Percentiles rank a stretch among this genome's conserved stretches.
Evolutionary conservation across 2,888 invertebrate genomes (phyloP).

Genomic region (Eumacrocentrus americanus): DNA sequence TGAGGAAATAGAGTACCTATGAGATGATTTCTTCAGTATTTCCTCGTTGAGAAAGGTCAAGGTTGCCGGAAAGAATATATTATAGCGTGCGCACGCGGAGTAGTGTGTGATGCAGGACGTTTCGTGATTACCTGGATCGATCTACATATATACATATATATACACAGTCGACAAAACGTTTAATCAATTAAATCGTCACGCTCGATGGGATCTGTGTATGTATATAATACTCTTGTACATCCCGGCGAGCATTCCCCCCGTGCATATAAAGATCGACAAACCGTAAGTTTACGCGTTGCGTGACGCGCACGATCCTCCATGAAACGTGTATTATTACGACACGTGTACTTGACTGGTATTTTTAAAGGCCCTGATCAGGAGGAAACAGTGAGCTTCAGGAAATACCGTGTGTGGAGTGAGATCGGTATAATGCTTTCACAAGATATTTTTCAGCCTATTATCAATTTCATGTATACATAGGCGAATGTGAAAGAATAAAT

Average conservation of each 20-base stretch:
- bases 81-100: neutral
- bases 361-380: conserved; percentile 29
- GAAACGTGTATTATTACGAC: conserved; percentile 49
- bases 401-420: conserved; percentile 37
- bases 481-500: conserved; percentile 9
- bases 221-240: conserved; percentile 1
- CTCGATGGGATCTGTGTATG: conserved; percentile 35
- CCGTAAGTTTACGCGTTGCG: conserved; percentile 42
- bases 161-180: conserved; percentile 35
- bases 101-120: neutral
- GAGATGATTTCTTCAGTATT: conserved; percentile 6
- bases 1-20: no score
- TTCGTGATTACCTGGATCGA: neutral
- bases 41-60: conserved; percentile 8
- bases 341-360: conserved; percentile 34
- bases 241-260: neutral
- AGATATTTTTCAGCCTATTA: conserved; percentile 15
- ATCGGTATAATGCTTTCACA: neutral
- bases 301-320: conserved; percentile 46
- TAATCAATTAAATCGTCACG: conserved; percentile 51
- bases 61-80: neutral
- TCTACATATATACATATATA: conserved; percentile 10
- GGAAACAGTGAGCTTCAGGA: conserved; percentile 40
- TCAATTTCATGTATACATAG: neutral
- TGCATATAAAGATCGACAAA: conserved; percentile 27